A percentile compares a stretch with the other conserved stretches of the same genome.
These are phyloP conservation scores for Menidia menidia DNA, from an alignment of 2,797 vertebrate genomes.

Conservation along the genomic window DNA sequence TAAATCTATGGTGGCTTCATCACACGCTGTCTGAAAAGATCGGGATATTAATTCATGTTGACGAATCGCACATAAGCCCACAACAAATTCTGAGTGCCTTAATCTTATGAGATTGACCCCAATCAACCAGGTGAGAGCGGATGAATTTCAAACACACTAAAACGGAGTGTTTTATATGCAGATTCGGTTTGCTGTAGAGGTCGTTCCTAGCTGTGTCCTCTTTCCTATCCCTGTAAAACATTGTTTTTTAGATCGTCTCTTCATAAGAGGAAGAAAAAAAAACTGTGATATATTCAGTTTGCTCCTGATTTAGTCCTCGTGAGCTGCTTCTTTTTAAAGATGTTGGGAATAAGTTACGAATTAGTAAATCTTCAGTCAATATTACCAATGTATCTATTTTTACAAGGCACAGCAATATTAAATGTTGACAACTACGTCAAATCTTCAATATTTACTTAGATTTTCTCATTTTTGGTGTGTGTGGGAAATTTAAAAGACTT, in stretches of 20 bases:
- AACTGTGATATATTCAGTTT: slow-evolving; percentile 24
- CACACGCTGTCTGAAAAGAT: slow-evolving; percentile 18
- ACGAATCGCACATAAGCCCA: slow-evolving; percentile 17
- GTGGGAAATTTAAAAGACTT: neutral
- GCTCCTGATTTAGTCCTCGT: slow-evolving; percentile 29
- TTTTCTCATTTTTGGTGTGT: neutral
- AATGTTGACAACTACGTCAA: slow-evolving; percentile 39
- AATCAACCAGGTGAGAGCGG: slow-evolving; percentile 7
- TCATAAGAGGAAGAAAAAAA: neutral
- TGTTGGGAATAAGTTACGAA: neutral
- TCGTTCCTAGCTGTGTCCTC: no score
- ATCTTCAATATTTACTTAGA: slow-evolving; percentile 2
- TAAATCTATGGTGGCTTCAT: slow-evolving; percentile 20
- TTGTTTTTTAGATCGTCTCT: neutral
- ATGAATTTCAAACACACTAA: neutral
- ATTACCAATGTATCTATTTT: slow-evolving; percentile 3
- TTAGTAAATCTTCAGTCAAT: slow-evolving; percentile 21
- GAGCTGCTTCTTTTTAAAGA: slow-evolving; percentile 2
- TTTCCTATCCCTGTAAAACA: neutral
- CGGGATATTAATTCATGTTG: neutral
- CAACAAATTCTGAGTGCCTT: neutral
- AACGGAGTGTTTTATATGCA: neutral
- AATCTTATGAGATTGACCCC: neutral
- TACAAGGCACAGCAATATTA: neutral
- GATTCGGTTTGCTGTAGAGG: neutral